Evolutionary conservation across 2,797 vertebrate genomes (phyloP).

Genomic region (Xyrichtys novacula): DNA sequence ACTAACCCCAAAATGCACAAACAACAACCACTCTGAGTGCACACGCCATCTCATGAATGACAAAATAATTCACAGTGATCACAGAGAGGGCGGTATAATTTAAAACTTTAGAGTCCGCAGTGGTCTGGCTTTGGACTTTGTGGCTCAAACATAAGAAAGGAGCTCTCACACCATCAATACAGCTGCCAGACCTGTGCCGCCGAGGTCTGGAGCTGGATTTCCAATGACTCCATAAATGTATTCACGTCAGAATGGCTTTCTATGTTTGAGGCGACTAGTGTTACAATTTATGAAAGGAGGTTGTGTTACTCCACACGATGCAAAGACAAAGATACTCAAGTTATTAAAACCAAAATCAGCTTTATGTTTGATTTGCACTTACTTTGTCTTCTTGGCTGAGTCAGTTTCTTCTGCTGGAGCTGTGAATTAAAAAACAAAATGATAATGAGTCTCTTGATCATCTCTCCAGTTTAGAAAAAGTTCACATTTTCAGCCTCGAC

Average conservation of each 20-base stretch:
- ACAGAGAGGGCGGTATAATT: conserved; percentile 6
- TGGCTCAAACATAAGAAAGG: conserved; percentile 36
- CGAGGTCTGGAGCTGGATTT: conserved; percentile 16
- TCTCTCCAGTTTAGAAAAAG: too few species aligned
- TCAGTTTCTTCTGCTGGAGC: conserved; percentile 68
- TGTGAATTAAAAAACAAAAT: conserved; percentile 21
- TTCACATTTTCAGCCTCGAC: too few species aligned
- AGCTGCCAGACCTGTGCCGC: conserved; percentile 19
- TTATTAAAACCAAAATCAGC: background rate
- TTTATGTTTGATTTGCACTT: conserved; percentile 57
- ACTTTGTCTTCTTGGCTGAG: conserved; percentile 72
- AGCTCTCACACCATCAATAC: conserved; percentile 26
- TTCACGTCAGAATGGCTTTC: background rate
- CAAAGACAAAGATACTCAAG: background rate
- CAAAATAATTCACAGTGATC: background rate
- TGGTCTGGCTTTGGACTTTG: conserved; percentile 43
- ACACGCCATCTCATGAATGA: conserved; percentile 16
- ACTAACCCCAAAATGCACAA: conserved; percentile 32
- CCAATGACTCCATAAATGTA: conserved; percentile 18
- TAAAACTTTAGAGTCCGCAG: conserved; percentile 18
- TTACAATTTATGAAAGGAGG: background rate
- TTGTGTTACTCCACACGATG: conserved; percentile 13
- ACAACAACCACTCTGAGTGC: conserved; percentile 12
- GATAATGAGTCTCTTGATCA: background rate
- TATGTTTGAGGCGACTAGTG: background rate